Conservation (phyloP, 2,888 invertebrate genomes). For the Elysia crispata region DNA sequence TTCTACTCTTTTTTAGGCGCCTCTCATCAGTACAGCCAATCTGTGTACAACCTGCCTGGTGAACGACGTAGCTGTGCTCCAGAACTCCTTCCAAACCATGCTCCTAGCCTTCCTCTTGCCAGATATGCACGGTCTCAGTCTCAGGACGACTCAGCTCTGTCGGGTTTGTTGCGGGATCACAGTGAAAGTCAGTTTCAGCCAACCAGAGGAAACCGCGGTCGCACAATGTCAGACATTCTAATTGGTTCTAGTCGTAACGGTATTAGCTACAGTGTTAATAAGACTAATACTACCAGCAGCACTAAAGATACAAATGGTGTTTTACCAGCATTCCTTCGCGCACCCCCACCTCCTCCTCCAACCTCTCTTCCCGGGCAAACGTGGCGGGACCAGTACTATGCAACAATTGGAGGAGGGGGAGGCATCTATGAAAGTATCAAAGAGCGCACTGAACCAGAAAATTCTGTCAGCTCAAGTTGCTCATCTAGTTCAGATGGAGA, state of each 20-base stretch:
- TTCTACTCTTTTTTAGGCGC: conserved; percentile 25
- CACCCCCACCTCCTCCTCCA: conserved; percentile 31
- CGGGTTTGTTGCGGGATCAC: background rate
- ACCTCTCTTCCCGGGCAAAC: background rate
- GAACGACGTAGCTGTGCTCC: conserved; percentile 53
- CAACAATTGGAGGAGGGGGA: background rate
- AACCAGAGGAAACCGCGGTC: conserved; percentile 13
- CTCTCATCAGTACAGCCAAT: conserved; percentile 43
- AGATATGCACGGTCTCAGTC: conserved; percentile 16
- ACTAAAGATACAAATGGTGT: background rate
- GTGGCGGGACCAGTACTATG: background rate
- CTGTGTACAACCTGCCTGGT: conserved; percentile 54
- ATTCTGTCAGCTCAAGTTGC: conserved; percentile 43
- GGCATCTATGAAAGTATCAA: conserved; percentile 55
- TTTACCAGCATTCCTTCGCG: conserved; percentile 17
- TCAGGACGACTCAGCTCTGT: conserved; percentile 51
- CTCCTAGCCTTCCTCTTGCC: conserved; percentile 46
- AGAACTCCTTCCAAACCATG: conserved; percentile 28
- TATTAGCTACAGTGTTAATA: background rate
- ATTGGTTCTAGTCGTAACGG: too few species aligned
- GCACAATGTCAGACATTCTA: conserved; percentile 10
- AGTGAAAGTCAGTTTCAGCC: background rate
- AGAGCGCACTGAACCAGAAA: conserved; percentile 53
- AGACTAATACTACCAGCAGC: background rate
- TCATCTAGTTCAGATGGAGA: conserved; percentile 45